These are phyloP conservation scores for Acanthurus leucopareius DNA, from an alignment of 2,797 vertebrate genomes.

Conservation along the genomic window DNA sequence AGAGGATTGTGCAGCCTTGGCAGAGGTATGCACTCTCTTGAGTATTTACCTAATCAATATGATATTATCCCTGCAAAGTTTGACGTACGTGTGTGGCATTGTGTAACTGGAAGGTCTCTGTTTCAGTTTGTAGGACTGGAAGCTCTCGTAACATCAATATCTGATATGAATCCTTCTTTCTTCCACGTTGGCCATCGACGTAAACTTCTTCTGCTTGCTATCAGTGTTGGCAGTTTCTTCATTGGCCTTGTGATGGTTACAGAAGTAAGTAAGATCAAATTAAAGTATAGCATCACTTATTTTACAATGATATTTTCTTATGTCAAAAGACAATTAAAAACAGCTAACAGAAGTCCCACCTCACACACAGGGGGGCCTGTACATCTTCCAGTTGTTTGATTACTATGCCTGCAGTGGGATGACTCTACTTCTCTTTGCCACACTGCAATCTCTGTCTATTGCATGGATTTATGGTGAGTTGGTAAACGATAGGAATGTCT, in stretches of 20 bases:
- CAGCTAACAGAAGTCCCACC: background rate
- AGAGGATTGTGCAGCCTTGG: constrained; percentile 2
- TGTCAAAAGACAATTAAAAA: background rate
- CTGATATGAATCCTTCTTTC: constrained; percentile 82
- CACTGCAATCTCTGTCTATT: constrained; percentile 80
- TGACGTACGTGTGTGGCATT: background rate
- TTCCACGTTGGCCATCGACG: constrained; percentile 85
- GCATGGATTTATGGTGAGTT: constrained; percentile 88
- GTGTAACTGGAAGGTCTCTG: constrained; percentile 29
- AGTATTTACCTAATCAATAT: constrained; percentile 5
- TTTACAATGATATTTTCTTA: background rate
- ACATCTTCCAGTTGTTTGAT: constrained; percentile 88
- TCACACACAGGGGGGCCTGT: constrained; percentile 83
- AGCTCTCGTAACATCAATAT: constrained; percentile 81
- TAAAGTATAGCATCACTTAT: background rate
- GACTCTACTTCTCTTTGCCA: constrained; percentile 86
- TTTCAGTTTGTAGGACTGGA: constrained; percentile 89
- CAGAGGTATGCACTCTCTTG: constrained; percentile 1
- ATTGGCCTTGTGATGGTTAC: constrained; percentile 87
- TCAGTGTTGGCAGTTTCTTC: constrained; percentile 79
- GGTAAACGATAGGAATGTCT: background rate
- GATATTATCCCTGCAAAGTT: background rate
- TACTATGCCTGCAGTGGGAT: constrained; percentile 89
- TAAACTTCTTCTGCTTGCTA: constrained; percentile 84
- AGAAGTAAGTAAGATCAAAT: constrained; percentile 81